Evolutionary conservation across 2,888 invertebrate genomes (phyloP), one percentile per base, ranked within the genome.

Genomic region (Cinara cedri): DNA sequence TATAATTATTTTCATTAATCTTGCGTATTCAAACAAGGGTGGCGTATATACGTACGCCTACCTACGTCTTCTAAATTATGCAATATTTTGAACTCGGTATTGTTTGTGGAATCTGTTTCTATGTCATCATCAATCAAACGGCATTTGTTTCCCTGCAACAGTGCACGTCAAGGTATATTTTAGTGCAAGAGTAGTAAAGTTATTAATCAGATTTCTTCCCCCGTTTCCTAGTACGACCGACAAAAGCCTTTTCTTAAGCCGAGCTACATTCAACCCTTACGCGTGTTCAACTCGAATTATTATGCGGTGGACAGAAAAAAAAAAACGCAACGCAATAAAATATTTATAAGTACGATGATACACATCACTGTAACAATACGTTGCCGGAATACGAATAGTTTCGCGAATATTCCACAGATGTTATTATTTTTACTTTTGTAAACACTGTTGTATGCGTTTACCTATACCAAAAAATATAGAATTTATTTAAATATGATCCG

Each of bases 141-240:
- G 63, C 74, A 42, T 74, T 74, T 63, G 74, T 65, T 63, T 63
- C 42, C 51, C 34, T 3, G 2, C 51, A 74, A 72, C 72, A 63
- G 72, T 51, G 74, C 63, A 51, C 51, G 74, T 74, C 74, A 65
- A 74, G 74, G 74, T 74, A n/a, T 71, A 13, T 63, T 74, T 63
- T 57, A 72, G 42, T 54, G 19, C 19, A 34, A 4, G 63, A 42
- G 63, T 51, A 42, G 63, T 51, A 51, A 63, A 63, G 63, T 74
- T 74, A 74, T 74, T 74, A 74, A 74, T 74, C 74, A 54, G 74
- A 63, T 63, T 63, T 42, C 16, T 62, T 34, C 24, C 8, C 49
- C 19, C 19, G 10, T 72, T 72, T 72, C 14, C 19, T 13, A 26
- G 24, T 21, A 21, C 19, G 9, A 74, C 34, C 34, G 34, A 74